phyloP scores from a whole-genome alignment of 2,113 vertebrate species.

The Lonchura striata region DNA sequence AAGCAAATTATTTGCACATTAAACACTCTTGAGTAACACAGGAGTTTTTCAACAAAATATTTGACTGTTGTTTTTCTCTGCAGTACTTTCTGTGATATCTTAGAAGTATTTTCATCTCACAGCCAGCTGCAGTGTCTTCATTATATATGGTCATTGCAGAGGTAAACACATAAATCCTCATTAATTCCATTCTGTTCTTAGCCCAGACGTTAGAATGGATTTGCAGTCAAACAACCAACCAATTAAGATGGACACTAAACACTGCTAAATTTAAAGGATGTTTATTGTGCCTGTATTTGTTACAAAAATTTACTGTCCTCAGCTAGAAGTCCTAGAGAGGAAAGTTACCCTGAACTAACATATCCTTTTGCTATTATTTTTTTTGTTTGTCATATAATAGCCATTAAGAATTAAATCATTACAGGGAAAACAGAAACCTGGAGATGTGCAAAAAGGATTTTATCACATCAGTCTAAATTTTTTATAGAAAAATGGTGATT shows the following conservation, averaged over 20 bases:
- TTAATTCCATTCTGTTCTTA: not conserved
- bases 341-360: not conserved
- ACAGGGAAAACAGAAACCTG: not conserved
- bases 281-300: not conserved
- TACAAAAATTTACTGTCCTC: not conserved
- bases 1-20: not conserved
- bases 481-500: not conserved
- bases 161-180: not conserved
- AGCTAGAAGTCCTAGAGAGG: not conserved
- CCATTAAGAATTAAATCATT: not conserved
- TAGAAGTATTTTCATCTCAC: not conserved
- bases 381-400: not conserved
- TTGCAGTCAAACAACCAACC: not conserved
- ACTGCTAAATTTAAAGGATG: not conserved
- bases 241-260: not conserved
- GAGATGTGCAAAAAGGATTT: not conserved
- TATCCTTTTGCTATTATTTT: not conserved
- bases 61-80: not conserved
- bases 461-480: not conserved
- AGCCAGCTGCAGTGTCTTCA: not conserved
- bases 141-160: not conserved
- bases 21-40: not conserved
- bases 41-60: not conserved
- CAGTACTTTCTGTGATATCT: not conserved
- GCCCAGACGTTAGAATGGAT: not conserved